Conservation (phyloP, 1,140 invertebrate species). For the Drosophila suzukii region DNA sequence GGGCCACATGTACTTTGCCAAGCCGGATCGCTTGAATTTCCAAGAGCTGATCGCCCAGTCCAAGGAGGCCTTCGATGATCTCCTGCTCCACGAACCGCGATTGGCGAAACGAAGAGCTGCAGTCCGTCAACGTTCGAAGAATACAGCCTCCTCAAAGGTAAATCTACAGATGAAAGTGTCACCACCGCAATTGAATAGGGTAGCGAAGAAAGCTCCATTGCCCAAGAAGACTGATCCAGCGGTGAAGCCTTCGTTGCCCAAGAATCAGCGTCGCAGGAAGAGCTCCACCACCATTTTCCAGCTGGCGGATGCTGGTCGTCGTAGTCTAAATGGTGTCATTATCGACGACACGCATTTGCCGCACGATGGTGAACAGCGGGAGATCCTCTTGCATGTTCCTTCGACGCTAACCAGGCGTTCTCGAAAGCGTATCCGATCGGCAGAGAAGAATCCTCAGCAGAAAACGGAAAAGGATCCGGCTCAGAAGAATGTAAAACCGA, state of each 20-base stretch:
- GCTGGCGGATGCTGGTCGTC: conserved; percentile 5
- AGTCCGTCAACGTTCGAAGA: background rate
- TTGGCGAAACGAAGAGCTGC: background rate
- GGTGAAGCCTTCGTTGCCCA: background rate
- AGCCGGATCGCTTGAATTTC: conserved; percentile 57
- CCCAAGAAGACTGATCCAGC: too few relatives aligned
- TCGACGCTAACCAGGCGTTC: background rate
- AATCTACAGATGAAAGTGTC: conserved; percentile 2
- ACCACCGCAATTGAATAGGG: background rate
- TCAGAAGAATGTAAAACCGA: background rate
- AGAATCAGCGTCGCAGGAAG: background rate
- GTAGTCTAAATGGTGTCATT: conserved; percentile 40
- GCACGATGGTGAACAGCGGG: background rate
- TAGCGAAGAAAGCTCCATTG: background rate
- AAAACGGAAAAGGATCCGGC: background rate
- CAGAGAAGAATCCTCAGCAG: background rate
- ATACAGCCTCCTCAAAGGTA: background rate
- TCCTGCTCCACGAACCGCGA: conserved; percentile 36
- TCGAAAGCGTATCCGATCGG: background rate
- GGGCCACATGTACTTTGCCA: conserved; percentile 64
- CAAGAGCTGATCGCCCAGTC: conserved; percentile 54
- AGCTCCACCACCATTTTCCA: conserved; percentile 26
- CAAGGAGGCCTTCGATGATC: conserved; percentile 66
- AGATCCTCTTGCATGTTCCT: conserved; percentile 8
- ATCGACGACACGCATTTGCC: conserved; percentile 39